A percentile compares a stretch with the other conserved stretches of the same genome.
Evolutionary conservation across 2,113 vertebrate genomes (phyloP).

Genomic region (Planiliza haematocheilus): DNA sequence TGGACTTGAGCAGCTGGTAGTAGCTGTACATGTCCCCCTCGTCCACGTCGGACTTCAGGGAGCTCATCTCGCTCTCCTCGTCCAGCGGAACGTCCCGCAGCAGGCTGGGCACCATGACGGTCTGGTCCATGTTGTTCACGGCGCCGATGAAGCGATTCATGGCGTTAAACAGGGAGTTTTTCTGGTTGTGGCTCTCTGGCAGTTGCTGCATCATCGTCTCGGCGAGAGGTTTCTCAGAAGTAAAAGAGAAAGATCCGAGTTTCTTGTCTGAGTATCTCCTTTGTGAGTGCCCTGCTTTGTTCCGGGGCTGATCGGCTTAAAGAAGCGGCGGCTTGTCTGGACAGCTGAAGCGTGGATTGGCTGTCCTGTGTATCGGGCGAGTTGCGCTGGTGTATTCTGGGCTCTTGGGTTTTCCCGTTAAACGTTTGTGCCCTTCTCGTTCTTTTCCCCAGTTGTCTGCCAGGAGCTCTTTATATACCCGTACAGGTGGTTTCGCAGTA

Average conservation of each 20-base stretch:
- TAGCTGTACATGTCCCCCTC: conserved; percentile 96
- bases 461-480: conserved; percentile 27
- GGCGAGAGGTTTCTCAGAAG: neutral
- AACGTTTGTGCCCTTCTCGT: conserved; percentile 4
- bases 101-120: conserved; percentile 95
- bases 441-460: neutral
- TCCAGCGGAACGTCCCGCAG: conserved; percentile 94
- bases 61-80: conserved; percentile 75
- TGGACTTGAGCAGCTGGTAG: conserved; percentile 95
- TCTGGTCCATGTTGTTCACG: conserved; percentile 99
- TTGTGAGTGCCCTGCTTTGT: conserved; percentile 34
- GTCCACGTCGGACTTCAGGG: conserved; percentile 65
- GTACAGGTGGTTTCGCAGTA: conserved; percentile 15
- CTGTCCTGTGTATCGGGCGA: conserved; percentile 34
- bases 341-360: conserved; percentile 42
- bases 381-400: neutral
- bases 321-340: conserved; percentile 22
- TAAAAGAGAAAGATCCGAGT: neutral
- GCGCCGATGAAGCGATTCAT: conserved; percentile 98
- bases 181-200: conserved; percentile 89
- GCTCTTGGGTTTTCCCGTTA: conserved; percentile 7
- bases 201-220: conserved; percentile 91
- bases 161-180: conserved; percentile 95
- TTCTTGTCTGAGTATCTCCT: neutral
- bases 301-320: conserved; percentile 61